These are phyloP conservation scores for Gymnocypris eckloni DNA, from an alignment of 2,797 vertebrate species.

Conservation along the genomic window DNA sequence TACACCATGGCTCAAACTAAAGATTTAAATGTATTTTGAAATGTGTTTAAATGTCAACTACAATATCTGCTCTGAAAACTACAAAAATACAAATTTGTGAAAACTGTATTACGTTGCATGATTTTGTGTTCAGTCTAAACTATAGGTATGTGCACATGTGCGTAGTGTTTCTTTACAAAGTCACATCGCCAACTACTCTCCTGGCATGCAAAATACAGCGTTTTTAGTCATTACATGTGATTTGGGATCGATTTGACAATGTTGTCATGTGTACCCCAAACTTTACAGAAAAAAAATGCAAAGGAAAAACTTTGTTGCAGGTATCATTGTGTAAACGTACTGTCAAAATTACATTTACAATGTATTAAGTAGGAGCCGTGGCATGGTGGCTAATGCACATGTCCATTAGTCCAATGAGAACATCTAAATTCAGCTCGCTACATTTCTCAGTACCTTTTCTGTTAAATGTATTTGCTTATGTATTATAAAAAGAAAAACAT, in stretches of 20 bases:
- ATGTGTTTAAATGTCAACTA: background rate
- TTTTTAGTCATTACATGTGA: background rate
- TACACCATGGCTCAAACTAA: background rate
- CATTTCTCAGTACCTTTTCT: background rate
- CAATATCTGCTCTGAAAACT: background rate
- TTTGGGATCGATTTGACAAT: background rate
- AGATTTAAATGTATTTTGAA: background rate
- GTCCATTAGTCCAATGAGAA: background rate
- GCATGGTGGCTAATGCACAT: background rate
- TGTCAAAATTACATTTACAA: background rate
- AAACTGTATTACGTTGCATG: background rate
- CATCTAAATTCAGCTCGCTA: background rate
- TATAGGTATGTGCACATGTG: background rate
- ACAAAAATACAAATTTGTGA: background rate
- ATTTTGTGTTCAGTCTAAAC: too few relatives aligned
- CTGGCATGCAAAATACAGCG: background rate
- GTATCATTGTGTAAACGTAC: too few relatives aligned
- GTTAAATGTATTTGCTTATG: background rate
- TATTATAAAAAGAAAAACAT: too few relatives aligned
- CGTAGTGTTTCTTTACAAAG: background rate
- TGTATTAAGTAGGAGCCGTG: background rate
- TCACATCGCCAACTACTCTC: background rate
- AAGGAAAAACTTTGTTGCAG: too few relatives aligned
- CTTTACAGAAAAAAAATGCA: too few relatives aligned
- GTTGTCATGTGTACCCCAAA: too few relatives aligned